Base-by-base conservation (phyloP, 92 coral and sea anemone species). In the Actinernus sp. region DNA sequence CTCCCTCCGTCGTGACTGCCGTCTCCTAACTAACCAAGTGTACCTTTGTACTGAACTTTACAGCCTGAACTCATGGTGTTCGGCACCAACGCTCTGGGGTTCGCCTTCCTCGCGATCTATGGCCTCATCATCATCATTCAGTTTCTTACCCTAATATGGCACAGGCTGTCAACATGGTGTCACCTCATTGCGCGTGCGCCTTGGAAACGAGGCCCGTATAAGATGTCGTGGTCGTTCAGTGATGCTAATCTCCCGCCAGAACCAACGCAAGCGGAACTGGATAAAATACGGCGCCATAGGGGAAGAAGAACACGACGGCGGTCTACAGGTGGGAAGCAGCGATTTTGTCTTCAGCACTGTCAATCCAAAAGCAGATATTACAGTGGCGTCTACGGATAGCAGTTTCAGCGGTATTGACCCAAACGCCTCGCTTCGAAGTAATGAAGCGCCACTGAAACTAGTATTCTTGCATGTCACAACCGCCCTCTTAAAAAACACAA, bases 131-230 rank as follows among this genome's bases (percentile, higher is more conserved):
- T 91, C 12, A 71, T 74, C 1, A 38, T 95, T 7, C 95, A 87
- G 88, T 95, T 95, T 38, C 26, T 95, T 23, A 66, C 99, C 12
- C 73, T 95, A 37, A 59, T 95, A 5, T 95, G 97, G 92, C 97
- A 95, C 73, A 88, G 99, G 14, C 53, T 74, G 22, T 62, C 74
- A 46, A 95, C 99, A 13, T 26, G 71, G 31, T 71, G 73, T 55
- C 99, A 95, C 78, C 50, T 95, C 75, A 30, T 95, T 16, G 99
- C 99, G 24, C 97, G 99, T 23, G 97, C 99, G 24, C 96, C 99
- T 17, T 95, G 93, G 97, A 85, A 55, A 34, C 87, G 92, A 32
- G 97, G 97, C 8, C 85, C 71, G n/a, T 14, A 64, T 29, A 83
- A 78, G 18, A 73, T 73, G 74, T 66, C 55, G 23, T 94, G 86